A percentile compares a stretch with the other conserved stretches of the same genome.
phyloP scores from a whole-genome alignment of 2,113 vertebrate species.

The Carassius auratus region DNA sequence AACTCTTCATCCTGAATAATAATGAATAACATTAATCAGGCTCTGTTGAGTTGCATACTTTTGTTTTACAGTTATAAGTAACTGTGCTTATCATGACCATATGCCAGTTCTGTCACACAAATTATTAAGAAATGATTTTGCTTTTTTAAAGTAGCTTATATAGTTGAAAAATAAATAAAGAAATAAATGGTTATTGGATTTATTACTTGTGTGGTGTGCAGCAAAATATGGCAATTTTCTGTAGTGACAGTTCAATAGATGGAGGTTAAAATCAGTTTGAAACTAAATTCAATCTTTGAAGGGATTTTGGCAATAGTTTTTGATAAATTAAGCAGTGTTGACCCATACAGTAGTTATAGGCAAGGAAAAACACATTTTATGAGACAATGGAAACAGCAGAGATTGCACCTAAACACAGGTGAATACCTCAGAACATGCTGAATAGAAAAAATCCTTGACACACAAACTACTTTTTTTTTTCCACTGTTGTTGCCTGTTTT shows the following conservation, averaged over 20 bases:
- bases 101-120: not conserved
- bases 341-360: not conserved
- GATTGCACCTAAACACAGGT: not conserved
- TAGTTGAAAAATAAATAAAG: not conserved
- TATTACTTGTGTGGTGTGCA: not conserved
- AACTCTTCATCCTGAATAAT: not conserved
- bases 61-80: not conserved
- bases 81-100: not conserved
- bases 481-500: not conserved
- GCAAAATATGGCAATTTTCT: not conserved
- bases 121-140: not conserved
- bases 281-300: not conserved
- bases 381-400: not conserved
- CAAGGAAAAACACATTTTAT: not conserved
- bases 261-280: conserved; percentile 8
- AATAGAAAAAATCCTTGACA: not conserved
- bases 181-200: not conserved
- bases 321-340: not conserved
- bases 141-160: not conserved
- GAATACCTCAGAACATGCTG: not conserved
- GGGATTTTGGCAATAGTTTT: not conserved
- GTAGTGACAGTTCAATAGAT: not conserved
- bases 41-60: not conserved
- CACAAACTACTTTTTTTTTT: not conserved
- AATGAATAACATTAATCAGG: not conserved